Conservation (phyloP, 1,140 invertebrate species). For the Drosophila serrata region DNA sequence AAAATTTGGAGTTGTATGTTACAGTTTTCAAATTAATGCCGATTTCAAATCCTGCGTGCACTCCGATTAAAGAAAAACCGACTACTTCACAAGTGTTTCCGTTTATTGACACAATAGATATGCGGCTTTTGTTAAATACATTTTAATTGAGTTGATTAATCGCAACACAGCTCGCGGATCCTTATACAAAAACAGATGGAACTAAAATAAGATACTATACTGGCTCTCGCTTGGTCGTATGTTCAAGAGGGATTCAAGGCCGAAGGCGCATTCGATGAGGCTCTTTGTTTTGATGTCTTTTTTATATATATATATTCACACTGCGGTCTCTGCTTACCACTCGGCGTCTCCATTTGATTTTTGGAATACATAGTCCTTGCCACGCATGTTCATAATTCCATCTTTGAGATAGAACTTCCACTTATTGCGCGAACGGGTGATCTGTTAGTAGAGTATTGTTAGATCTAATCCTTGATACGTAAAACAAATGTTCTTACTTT, state of each 20-base stretch:
- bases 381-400: constrained; percentile 99
- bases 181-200: constrained; percentile 51
- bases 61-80: neutral
- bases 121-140: constrained; percentile 59
- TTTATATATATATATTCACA: constrained; percentile 38
- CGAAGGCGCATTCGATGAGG: constrained; percentile 68
- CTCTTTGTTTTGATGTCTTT: constrained; percentile 67
- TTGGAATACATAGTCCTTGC: constrained; percentile 99
- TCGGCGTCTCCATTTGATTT: constrained; percentile 99
- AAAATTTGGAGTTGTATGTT: too few relatives aligned
- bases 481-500: constrained; percentile 89
- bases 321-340: constrained; percentile 89
- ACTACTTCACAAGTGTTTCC: constrained; percentile 44
- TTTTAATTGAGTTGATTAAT: constrained; percentile 54
- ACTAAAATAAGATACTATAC: constrained; percentile 54
- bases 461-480: neutral
- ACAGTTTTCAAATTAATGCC: too few relatives aligned
- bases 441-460: constrained; percentile 87
- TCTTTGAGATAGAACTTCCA: constrained; percentile 99
- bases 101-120: constrained; percentile 72
- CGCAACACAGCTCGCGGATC: constrained; percentile 47
- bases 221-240: constrained; percentile 56
- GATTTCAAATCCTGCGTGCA: neutral
- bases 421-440: constrained; percentile 98
- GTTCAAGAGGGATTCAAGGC: constrained; percentile 14